A percentile compares a stretch with the other conserved stretches of the same genome.
Evolutionary conservation across 1,140 invertebrate genomes (phyloP).

Genomic region (Anastatus disparis): DNA sequence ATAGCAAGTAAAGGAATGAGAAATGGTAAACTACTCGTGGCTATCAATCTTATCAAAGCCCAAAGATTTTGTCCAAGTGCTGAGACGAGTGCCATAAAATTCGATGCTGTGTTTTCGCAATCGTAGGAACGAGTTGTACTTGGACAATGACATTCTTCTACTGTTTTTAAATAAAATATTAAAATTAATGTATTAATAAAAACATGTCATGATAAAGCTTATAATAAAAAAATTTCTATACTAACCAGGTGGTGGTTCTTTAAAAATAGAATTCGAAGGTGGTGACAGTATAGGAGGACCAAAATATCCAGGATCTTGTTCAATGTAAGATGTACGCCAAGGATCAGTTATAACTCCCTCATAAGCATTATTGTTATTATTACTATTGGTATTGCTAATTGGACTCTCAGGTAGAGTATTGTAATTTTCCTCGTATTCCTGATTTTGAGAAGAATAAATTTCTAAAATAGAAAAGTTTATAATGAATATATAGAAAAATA

Average conservation of each 20-base stretch:
- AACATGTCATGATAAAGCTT: neutral
- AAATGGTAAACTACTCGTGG: conserved; percentile 41
- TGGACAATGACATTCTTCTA: conserved; percentile 10
- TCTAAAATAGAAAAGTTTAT: too few species aligned
- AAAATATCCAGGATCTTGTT: conserved; percentile 7
- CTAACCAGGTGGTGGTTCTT: neutral
- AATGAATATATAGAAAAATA: too few species aligned
- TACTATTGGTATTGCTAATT: neutral
- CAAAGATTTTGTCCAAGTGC: conserved; percentile 43
- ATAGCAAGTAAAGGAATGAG: conserved; percentile 48
- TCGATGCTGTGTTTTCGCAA: neutral
- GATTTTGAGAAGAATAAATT: neutral
- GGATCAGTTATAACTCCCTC: neutral
- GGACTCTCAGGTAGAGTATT: conserved; percentile 6
- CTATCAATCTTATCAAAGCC: conserved; percentile 42
- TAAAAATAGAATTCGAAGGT: neutral
- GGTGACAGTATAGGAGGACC: neutral
- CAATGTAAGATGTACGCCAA: conserved; percentile 8
- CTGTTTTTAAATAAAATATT: too few species aligned
- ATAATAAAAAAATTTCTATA: neutral
- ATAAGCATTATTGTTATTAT: neutral
- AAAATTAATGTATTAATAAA: too few species aligned
- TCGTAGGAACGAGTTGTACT: neutral
- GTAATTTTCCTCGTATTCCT: conserved; percentile 9
- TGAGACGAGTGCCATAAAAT: neutral